These are phyloP conservation scores for Aphelenchoides avenae DNA, from an alignment of 1,140 invertebrate species.

Conservation along the genomic window DNA sequence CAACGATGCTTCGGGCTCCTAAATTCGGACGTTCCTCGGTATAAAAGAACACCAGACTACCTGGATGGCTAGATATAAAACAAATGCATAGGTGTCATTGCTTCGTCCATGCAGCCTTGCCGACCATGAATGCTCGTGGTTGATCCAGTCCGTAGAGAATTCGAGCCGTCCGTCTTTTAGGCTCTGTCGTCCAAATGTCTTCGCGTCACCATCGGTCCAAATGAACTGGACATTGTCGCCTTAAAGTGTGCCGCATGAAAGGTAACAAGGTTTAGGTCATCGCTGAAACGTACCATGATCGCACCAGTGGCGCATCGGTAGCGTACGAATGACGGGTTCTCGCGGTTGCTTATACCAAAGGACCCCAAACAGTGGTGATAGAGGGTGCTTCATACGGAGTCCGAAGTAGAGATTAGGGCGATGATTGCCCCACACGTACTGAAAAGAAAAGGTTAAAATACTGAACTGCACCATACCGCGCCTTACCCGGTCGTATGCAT, in stretches of 20 bases:
- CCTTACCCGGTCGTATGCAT: constrained; percentile 20
- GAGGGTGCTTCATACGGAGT: constrained; percentile 78
- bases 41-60: constrained; percentile 19
- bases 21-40: no score
- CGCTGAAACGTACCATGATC: constrained; percentile 72
- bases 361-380: constrained; percentile 80
- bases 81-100: constrained; percentile 10
- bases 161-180: constrained; percentile 75
- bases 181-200: constrained; percentile 82
- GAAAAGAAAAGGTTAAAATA: constrained; percentile 7
- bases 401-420: constrained; percentile 74
- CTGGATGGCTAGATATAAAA: constrained; percentile 40
- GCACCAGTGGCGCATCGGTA: constrained; percentile 73
- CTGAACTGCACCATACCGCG: not conserved
- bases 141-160: constrained; percentile 82
- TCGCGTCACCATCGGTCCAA: constrained; percentile 87
- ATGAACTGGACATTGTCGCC: constrained; percentile 70
- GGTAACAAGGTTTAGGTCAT: not conserved
- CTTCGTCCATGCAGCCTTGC: constrained; percentile 18
- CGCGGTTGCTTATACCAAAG: constrained; percentile 86
- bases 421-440: constrained; percentile 77
- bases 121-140: constrained; percentile 79
- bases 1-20: no score
- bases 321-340: constrained; percentile 64
- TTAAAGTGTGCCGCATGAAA: constrained; percentile 4